Percentiles rank a stretch among this genome's conserved stretches.
Conservation (phyloP, 2,888 invertebrate species). For the Stenolophus ochropezus region DNA sequence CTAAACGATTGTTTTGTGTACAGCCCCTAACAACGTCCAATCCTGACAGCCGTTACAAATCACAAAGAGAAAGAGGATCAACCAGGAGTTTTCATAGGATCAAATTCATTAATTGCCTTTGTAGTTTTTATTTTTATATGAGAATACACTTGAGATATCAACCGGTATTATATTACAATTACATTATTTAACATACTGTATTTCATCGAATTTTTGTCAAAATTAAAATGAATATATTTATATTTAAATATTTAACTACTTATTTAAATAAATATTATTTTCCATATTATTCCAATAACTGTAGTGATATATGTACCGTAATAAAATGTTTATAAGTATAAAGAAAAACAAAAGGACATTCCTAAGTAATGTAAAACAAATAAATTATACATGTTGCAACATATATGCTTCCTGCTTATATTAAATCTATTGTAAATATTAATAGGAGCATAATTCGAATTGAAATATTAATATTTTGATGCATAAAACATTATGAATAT, state of each 20-base stretch:
- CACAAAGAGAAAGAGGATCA: not conserved
- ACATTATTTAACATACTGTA: not conserved
- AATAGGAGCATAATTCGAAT: not conserved
- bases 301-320: no score
- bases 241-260: no score
- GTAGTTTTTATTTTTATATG: not conserved
- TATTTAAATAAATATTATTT: no score
- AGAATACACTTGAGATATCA: not conserved
- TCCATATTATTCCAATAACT: no score
- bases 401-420: constrained; percentile 1
- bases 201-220: no score
- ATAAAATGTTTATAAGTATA: no score
- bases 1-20: not conserved
- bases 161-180: not conserved
- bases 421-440: not conserved
- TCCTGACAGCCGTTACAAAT: not conserved
- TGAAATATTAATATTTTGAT: constrained; percentile 8
- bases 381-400: constrained; percentile 12
- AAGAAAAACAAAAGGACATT: no score
- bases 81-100: not conserved
- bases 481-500: constrained; percentile 13
- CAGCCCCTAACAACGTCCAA: not conserved
- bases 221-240: no score
- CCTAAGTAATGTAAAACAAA: not conserved
- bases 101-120: no score